Base-by-base conservation (phyloP, 2,113 vertebrate genomes). In the Psephotus haematonotus region DNA sequence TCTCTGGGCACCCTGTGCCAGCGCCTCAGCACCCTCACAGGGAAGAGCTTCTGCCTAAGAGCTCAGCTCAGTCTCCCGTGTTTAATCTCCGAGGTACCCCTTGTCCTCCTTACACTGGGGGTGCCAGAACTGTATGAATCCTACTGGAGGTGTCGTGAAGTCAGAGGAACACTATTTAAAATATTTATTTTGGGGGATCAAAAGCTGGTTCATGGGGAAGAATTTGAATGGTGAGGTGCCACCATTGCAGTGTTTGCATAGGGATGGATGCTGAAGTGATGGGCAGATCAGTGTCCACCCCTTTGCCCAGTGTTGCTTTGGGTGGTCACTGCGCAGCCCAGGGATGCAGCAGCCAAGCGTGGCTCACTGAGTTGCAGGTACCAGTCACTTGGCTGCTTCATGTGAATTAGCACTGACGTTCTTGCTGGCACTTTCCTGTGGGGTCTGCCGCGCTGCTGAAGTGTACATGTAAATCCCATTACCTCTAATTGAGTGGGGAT, bases 261-360 rank as follows among this genome's bases (percentile, higher is more conserved):
- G 39, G 15, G 57, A 3, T 72, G 71, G 37, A 15, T n/a, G 25
- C 71, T 62, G 44, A 0, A 0, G 6, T 17, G 33, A 3, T 0
- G 0, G 16, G 3, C 49, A 11, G 10, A 6, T 80, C 43, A 1
- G 3, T 33, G 29, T 17, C 88, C 25, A 20, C 41, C 33, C 31
- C 20, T 33, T 29, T 2, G 5, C 35, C 46, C 46, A 41, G 17
- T 1, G 11, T 80, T 24, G 80, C 4, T 47, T 46, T 23, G 39
- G 55, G 65, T 25, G 64, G 14, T 50, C 15, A 4, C 12, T 3
- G 25, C 15, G 77, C 19, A 6, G 53, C 3, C 6, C 28, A 37
- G 71, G 71, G 47, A 6, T 43, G 50, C 20, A 59, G 47, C 71
- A 37, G 18, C 55, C 28, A 46, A 11, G 28, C 10, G 0, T 14